phyloP scores from a whole-genome alignment of 2,888 invertebrate species.

The Sphecodes monilicornis region DNA sequence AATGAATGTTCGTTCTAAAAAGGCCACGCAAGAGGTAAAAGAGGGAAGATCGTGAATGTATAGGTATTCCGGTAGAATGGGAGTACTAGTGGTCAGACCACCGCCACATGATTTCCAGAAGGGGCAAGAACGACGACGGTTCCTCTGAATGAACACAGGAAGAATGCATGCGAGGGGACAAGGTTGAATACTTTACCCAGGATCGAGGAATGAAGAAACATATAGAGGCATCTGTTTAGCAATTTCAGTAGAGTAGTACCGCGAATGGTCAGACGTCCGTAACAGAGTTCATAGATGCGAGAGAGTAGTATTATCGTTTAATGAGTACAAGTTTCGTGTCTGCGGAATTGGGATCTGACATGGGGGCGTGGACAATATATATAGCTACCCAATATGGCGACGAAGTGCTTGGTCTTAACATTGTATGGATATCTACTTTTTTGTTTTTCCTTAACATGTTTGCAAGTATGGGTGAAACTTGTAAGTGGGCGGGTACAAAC shows the following conservation, averaged over 20 bases:
- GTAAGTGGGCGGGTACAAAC: too few relatives aligned
- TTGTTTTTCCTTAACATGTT: too few relatives aligned
- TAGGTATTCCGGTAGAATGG: not conserved
- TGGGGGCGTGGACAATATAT: too few relatives aligned
- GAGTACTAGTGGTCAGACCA: not conserved
- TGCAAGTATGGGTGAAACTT: too few relatives aligned
- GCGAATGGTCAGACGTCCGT: not conserved
- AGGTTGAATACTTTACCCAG: not conserved
- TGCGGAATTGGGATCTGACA: too few relatives aligned
- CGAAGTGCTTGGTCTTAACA: too few relatives aligned
- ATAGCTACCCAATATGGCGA: too few relatives aligned
- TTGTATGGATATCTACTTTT: too few relatives aligned
- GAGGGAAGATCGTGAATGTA: not conserved
- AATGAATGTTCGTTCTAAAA: not conserved
- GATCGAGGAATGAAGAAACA: not conserved
- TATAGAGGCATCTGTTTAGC: slow-evolving; percentile 10
- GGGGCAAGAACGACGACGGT: not conserved
- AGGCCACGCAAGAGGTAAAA: not conserved
- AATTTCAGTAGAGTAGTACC: not conserved
- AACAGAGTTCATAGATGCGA: not conserved
- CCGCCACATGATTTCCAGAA: not conserved
- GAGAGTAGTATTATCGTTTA: not conserved
- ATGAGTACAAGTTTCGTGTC: not conserved
- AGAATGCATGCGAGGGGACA: too few relatives aligned
- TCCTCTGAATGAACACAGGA: not conserved